A percentile compares a stretch with the other conserved stretches of the same genome.
Conservation (phyloP, 2,797 vertebrate genomes). For the Momotus momota region DNA sequence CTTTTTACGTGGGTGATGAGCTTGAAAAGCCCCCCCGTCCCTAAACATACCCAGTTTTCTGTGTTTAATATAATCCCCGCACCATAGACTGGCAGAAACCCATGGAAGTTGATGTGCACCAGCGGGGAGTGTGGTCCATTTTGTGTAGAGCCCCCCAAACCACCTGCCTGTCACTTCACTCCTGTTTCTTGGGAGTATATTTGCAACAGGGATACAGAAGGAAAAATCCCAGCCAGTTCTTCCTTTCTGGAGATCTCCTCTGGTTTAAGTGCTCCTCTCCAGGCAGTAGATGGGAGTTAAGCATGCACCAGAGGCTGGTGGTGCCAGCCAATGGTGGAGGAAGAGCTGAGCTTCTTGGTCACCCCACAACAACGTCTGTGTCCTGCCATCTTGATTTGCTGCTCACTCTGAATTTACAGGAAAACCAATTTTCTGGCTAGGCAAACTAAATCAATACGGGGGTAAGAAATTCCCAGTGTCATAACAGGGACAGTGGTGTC, state of each 20-base stretch:
- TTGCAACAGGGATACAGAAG: background rate
- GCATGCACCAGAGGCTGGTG: background rate
- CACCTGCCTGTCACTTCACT: rapidly evolving
- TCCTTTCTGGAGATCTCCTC: background rate
- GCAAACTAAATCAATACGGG: background rate
- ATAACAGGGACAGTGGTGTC: constrained; percentile 19
- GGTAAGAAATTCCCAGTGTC: background rate
- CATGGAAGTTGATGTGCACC: background rate
- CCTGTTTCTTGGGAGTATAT: background rate
- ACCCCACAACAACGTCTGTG: background rate
- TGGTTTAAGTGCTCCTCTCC: background rate
- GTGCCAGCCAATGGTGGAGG: background rate
- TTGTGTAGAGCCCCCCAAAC: background rate
- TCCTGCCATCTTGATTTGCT: rapidly evolving
- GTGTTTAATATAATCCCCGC: background rate
- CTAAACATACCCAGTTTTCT: background rate
- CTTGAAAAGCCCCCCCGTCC: background rate
- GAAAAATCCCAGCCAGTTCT: background rate
- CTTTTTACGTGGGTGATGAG: background rate
- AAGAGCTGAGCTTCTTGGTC: background rate
- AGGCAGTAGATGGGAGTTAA: background rate
- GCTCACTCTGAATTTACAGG: background rate
- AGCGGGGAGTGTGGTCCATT: background rate
- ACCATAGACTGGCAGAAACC: background rate
- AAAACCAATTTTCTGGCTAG: background rate